phyloP scores from a whole-genome alignment of 2,797 vertebrate species.

The Propithecus perrieri region DNA sequence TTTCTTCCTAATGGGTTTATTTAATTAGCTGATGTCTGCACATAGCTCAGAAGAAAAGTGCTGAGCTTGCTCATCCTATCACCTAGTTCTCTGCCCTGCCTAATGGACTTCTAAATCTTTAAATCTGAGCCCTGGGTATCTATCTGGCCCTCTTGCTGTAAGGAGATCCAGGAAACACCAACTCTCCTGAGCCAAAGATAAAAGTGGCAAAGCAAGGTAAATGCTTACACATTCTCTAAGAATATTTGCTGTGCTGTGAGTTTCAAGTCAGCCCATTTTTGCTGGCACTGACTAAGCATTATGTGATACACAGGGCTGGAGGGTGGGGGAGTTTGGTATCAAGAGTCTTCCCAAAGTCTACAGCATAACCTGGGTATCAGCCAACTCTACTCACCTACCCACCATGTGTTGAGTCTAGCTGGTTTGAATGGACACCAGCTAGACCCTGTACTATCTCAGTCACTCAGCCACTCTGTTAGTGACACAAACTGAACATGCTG shows the following conservation, averaged over 20 bases:
- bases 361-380: background rate
- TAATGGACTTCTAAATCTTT: constrained; percentile 66
- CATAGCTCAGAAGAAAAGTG: constrained; percentile 22
- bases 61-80: background rate
- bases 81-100: constrained; percentile 38
- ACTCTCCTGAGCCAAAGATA: constrained; percentile 5
- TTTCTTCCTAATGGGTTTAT: constrained; percentile 61
- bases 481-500: background rate
- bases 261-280: constrained; percentile 3
- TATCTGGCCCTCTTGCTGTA: background rate
- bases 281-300: background rate
- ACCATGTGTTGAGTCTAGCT: background rate
- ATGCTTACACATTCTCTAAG: background rate
- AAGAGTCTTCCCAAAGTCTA: background rate
- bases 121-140: constrained; percentile 28
- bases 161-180: constrained; percentile 19
- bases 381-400: background rate
- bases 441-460: background rate
- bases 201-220: constrained; percentile 1
- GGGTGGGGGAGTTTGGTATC: background rate
- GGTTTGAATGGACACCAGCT: background rate
- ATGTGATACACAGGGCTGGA: background rate
- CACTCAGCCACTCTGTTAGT: background rate
- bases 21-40: constrained; percentile 63
- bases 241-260: constrained; percentile 19